Evolutionary conservation across 2,888 invertebrate genomes (phyloP), one percentile per base, ranked within the genome.

Genomic region (Apocheima hispidaria): DNA sequence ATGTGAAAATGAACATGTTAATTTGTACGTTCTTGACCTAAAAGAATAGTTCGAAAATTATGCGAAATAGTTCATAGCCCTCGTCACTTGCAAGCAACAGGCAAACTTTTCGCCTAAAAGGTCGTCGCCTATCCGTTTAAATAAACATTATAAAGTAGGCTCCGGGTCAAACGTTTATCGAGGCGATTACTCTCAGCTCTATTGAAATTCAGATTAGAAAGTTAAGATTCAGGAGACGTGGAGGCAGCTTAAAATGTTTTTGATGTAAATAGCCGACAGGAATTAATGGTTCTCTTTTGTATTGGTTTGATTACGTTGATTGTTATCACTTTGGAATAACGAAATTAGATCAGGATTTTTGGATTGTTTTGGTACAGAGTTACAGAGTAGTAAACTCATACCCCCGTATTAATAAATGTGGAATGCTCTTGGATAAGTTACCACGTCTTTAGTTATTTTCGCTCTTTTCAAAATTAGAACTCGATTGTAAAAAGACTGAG

Each of bases 121-220:
- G 30, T 18, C 30, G 20, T 30, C 10, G 16, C n/a, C 14, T 43
- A 43, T 41, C 49, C 49, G 44, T 64, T 30, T 41, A 66, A 70
- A 65, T 63, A 58, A 66, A 66, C 66, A 63, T 61, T 60, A 60
- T 54, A 52, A 66, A 66, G 59, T 50, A 56, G 61, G 63, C 69
- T 69, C 70, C 66, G 66, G 72, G 71, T 72, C 67, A 75, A 78
- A 73, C 68, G 74, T 73, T 78, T 73, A 68, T 71, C 71, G 66
- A 69, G 65, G 52, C 72, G 71, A 73, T 75, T 75, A 69, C 68
- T 73, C 70, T 68, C 63, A 72, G 73, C 56, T 62, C 75, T 72
- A 81, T 84, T 81, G 82, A 81, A 79, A 83, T 84, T 84, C 78
- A 82, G 81, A 84, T 84, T 77, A 77, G 71, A 71, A 68, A 74